phyloP scores from a whole-genome alignment of 2,888 invertebrate species.

The Acronicta psi region DNA sequence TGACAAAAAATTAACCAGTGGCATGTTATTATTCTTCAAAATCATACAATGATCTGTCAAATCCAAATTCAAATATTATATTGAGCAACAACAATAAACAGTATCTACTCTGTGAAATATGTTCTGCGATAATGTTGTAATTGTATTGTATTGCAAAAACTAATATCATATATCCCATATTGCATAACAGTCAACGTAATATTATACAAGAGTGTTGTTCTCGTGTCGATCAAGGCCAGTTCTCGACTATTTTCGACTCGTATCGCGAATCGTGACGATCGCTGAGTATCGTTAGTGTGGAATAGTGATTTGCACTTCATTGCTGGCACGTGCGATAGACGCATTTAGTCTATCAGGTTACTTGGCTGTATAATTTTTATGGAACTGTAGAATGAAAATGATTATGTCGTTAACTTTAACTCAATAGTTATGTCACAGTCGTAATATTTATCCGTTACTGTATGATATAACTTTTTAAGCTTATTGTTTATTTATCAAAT shows the following conservation, averaged over 20 bases:
- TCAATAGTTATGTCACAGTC: no score
- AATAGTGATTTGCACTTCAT: conserved; percentile 25
- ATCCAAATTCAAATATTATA: no score
- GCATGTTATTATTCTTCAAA: no score
- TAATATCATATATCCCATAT: conserved; percentile 18
- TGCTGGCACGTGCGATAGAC: conserved; percentile 14
- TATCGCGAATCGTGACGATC: conserved; percentile 41
- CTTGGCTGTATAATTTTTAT: conserved; percentile 13
- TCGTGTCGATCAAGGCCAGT: conserved; percentile 44
- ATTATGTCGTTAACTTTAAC: not conserved
- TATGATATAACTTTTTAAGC: no score
- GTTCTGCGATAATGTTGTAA: conserved; percentile 7
- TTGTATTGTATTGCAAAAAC: conserved; percentile 5
- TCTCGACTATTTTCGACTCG: conserved; percentile 44
- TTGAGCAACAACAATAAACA: not conserved
- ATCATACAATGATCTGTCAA: no score
- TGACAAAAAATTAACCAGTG: no score
- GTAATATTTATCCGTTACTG: no score
- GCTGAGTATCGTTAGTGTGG: conserved; percentile 9
- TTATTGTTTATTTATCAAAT: no score
- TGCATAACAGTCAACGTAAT: conserved; percentile 30
- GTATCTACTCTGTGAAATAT: not conserved
- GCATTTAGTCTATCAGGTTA: conserved; percentile 21
- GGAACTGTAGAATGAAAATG: not conserved
- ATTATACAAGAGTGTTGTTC: conserved; percentile 26